Percentiles rank a stretch among this genome's conserved stretches.
phyloP scores from a whole-genome alignment of 2,113 vertebrate genomes.

The Nibea albiflora region DNA sequence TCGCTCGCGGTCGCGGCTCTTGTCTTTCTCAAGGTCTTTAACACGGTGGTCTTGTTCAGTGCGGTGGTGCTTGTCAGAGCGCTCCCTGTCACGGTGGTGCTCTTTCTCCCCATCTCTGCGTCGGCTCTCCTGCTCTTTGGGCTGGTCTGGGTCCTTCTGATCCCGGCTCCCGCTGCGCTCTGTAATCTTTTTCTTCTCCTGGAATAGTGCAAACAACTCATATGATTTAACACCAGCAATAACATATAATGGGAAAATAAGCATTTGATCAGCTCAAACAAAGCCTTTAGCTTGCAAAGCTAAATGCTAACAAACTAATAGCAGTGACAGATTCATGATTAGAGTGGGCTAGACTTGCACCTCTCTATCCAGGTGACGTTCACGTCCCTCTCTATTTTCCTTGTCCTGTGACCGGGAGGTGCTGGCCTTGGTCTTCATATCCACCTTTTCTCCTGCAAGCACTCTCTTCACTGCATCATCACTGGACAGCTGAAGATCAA shows the following conservation, averaged over 20 bases:
- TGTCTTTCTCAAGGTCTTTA: slow-evolving; percentile 77
- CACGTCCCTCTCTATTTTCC: slow-evolving; percentile 83
- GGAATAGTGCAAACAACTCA: slow-evolving; percentile 29
- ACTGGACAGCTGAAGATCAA: slow-evolving; percentile 87
- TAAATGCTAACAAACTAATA: not conserved
- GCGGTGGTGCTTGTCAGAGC: slow-evolving; percentile 70
- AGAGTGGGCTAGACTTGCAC: slow-evolving; percentile 58
- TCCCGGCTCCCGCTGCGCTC: slow-evolving; percentile 86
- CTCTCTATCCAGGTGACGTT: slow-evolving; percentile 81
- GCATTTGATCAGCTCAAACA: not conserved
- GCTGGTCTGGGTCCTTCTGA: slow-evolving; percentile 82
- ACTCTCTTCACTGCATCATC: slow-evolving; percentile 93
- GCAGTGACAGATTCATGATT: not conserved
- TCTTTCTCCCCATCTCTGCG: slow-evolving; percentile 83
- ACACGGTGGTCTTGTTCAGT: slow-evolving; percentile 74
- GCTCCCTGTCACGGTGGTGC: slow-evolving; percentile 75
- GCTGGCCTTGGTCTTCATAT: slow-evolving; percentile 82
- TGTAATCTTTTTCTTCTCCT: slow-evolving; percentile 87
- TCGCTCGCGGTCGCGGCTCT: slow-evolving; percentile 79
- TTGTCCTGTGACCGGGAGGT: slow-evolving; percentile 85
- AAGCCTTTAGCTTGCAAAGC: not conserved
- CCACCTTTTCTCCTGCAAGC: slow-evolving; percentile 89
- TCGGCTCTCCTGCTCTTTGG: slow-evolving; percentile 83
- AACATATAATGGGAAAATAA: not conserved
- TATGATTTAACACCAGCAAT: not conserved